phyloP scores from a whole-genome alignment of 2,888 invertebrate genomes.

The Drosophila diplacantha region DNA sequence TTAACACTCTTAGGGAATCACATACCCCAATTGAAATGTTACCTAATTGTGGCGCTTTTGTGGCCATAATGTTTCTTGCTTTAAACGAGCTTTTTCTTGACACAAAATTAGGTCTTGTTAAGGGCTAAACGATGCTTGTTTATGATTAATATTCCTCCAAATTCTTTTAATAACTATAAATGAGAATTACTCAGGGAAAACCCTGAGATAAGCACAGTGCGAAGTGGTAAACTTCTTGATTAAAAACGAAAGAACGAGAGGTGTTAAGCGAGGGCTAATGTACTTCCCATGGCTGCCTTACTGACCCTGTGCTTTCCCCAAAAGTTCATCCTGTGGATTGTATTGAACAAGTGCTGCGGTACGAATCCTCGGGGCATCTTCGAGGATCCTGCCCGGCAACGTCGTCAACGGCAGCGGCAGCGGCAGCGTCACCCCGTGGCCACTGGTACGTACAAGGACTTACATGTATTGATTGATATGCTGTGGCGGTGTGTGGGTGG shows the following conservation, averaged over 20 bases:
- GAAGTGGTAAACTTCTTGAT: slow-evolving; percentile 1
- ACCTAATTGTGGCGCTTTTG: background rate
- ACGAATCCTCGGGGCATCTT: background rate
- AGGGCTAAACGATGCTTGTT: background rate
- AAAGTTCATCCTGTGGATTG: slow-evolving; percentile 57
- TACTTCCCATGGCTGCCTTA: background rate
- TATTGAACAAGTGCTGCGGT: slow-evolving; percentile 48
- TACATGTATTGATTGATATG: slow-evolving; percentile 13
- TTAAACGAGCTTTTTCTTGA: background rate
- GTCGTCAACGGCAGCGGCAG: background rate
- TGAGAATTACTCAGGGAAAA: background rate
- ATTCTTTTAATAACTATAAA: background rate
- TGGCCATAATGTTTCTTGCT: too few relatives aligned
- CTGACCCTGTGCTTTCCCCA: background rate
- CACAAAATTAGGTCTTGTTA: background rate
- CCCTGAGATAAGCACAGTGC: background rate
- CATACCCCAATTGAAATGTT: background rate
- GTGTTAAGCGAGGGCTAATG: slow-evolving; percentile 5
- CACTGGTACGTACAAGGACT: slow-evolving; percentile 29
- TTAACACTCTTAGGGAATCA: background rate
- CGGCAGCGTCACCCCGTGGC: slow-evolving; percentile 20
- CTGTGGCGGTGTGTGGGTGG: slow-evolving; percentile 6
- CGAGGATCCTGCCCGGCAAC: background rate
- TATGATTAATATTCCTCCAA: background rate
- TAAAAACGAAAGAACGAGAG: background rate